Evolutionary conservation across 2,888 invertebrate genomes (phyloP), one percentile per base, ranked within the genome.

Genomic region (Ptycholaimellus sp.): DNA sequence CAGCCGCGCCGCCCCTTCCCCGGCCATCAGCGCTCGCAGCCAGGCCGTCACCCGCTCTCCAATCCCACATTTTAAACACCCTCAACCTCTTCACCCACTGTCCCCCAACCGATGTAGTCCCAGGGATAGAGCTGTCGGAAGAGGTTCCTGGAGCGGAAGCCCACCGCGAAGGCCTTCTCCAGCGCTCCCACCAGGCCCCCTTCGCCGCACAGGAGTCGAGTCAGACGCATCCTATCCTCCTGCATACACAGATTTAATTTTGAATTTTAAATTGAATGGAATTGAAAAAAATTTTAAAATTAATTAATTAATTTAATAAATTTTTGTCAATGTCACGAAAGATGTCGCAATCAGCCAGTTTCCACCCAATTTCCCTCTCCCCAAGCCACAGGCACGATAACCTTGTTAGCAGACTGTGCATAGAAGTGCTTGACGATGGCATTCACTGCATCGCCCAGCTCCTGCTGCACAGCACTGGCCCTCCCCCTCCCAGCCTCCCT

Each of bases 71-170:
- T n/a, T n/a, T n/a, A n/a, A n/a, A n/a, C 6, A 30, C 7, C 6
- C 25, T 9, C 25, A 13, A 25, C 7, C 13, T 25, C 25, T 13
- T n/a, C n/a, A n/a, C n/a, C n/a, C n/a, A n/a, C n/a, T n/a, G n/a
- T 11, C 6, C 18, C 33, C 67, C 67, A 63, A 85, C 87, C 76
- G 55, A 93, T 75, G 63, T 81, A 96, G 61, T 96, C 93, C 96
- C 96, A 96, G 45, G 93, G 74, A 58, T 83, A 93, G 46, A 85
- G 72, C 64, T 87, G 85, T 20, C 83, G 77, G 60, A 93, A 90
- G 49, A 90, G 70, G 41, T 87, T 69, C 2, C 79, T 72, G 5
- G 85, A 85, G 13, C 90, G 80, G 61, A 90, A 87, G 6, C 93
- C 93, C 52, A 76, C 76, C n/a, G 82, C 69, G 61, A 96, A 90